Evolutionary conservation across 2,888 invertebrate species (phyloP).

Genomic region (Ophion obscuratus): DNA sequence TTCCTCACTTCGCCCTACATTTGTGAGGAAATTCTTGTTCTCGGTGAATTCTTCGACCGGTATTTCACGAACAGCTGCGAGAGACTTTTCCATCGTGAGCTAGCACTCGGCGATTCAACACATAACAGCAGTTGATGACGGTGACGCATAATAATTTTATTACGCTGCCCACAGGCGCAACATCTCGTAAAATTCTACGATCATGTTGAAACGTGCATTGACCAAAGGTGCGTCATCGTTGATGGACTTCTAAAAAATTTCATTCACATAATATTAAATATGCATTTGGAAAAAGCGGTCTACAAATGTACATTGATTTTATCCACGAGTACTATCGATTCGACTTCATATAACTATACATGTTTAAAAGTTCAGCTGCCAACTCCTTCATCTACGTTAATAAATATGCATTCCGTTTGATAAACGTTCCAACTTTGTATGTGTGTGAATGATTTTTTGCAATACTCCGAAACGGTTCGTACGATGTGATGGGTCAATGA

Average conservation of each 20-base stretch:
- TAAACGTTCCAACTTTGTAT: too few relatives aligned
- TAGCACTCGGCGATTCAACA: background rate
- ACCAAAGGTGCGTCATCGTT: slow-evolving; percentile 3
- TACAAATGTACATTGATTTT: background rate
- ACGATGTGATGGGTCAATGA: background rate
- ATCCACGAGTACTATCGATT: background rate
- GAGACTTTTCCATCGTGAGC: background rate
- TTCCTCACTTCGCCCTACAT: background rate
- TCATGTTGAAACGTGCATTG: slow-evolving; percentile 10
- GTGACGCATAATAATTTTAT: slow-evolving; percentile 17
- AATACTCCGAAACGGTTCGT: too few relatives aligned
- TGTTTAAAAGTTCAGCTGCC: too few relatives aligned
- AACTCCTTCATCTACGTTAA: too few relatives aligned
- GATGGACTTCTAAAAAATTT: slow-evolving; percentile 5
- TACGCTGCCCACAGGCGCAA: background rate
- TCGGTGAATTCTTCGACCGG: background rate
- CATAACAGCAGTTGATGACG: slow-evolving; percentile 25
- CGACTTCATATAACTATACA: too few relatives aligned
- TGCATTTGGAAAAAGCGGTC: background rate
- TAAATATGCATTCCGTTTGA: too few relatives aligned
- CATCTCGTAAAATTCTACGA: background rate
- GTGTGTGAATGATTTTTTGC: too few relatives aligned
- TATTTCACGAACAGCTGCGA: slow-evolving; percentile 20
- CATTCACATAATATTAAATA: slow-evolving; percentile 6
- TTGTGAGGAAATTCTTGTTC: slow-evolving; percentile 1